A percentile compares a stretch with the other conserved stretches of the same genome.
phyloP scores from a whole-genome alignment of 2,797 vertebrate species.

The Hapalemur alaotrensis region DNA sequence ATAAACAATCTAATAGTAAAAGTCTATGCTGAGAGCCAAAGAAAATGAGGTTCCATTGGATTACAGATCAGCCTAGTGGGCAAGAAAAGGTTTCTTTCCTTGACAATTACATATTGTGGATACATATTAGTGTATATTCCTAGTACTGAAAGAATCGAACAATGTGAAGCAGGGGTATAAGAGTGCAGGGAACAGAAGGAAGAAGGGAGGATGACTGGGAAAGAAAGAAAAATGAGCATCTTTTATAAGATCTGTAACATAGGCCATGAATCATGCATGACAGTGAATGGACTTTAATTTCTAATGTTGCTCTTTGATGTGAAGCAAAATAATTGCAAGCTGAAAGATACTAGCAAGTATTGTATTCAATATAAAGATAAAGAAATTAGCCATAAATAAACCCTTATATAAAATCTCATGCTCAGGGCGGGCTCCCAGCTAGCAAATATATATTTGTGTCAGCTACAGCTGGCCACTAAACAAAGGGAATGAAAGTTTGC shows the following conservation, averaged over 20 bases:
- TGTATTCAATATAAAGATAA: conserved; percentile 71
- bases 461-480: conserved; percentile 65
- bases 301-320: conserved; percentile 75
- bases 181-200: background rate
- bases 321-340: conserved; percentile 73
- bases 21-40: background rate
- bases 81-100: background rate
- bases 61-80: conserved; percentile 40
- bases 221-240: conserved; percentile 55
- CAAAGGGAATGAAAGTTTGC: conserved; percentile 61
- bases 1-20: conserved; percentile 29
- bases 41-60: background rate
- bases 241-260: conserved; percentile 60
- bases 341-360: conserved; percentile 65
- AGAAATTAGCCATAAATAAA: conserved; percentile 78
- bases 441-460: conserved; percentile 65
- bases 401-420: conserved; percentile 58
- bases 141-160: conserved; percentile 29
- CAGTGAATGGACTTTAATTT: conserved; percentile 79
- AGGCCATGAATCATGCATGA: conserved; percentile 63
- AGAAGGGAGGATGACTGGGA: conserved; percentile 1
- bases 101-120: background rate
- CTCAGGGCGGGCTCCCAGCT: conserved; percentile 14
- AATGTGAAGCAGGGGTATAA: background rate
- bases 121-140: background rate